Evolutionary conservation across 2,888 invertebrate genomes (phyloP).

Genomic region (Microctonus aethiopoides): DNA sequence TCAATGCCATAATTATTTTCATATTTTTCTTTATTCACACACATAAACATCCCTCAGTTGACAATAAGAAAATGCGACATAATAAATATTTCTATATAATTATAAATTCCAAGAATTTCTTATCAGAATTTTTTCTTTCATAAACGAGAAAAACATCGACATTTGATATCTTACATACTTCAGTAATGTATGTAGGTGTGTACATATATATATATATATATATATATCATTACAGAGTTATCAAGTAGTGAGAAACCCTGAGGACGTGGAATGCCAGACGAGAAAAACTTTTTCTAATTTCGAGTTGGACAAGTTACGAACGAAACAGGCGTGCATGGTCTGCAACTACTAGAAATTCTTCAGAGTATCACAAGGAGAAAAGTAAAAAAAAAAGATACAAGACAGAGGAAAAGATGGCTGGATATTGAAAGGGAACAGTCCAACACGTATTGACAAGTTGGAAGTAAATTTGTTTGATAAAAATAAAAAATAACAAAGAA

Average conservation of each 20-base stretch:
- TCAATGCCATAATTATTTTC: neutral
- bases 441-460: conserved; percentile 13
- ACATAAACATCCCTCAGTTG: neutral
- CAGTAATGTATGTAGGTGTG: neutral
- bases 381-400: neutral
- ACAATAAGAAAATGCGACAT: too few species aligned
- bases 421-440: neutral
- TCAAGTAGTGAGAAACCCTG: conserved; percentile 14
- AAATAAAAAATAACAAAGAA: neutral
- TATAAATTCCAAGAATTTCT: neutral
- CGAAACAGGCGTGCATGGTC: conserved; percentile 18
- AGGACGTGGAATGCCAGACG: conserved; percentile 22
- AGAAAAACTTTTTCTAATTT: conserved; percentile 32
- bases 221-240: conserved; percentile 11
- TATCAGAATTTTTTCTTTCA: neutral
- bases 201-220: conserved; percentile 11
- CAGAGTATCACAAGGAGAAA: neutral
- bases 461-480: neutral
- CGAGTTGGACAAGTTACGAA: conserved; percentile 28
- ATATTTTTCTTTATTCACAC: neutral
- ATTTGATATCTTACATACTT: neutral
- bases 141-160: conserved; percentile 25
- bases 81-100: neutral
- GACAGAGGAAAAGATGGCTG: neutral
- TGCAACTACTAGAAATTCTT: conserved; percentile 17